phyloP scores from a whole-genome alignment of 2,113 vertebrate species.

The Salvelinus fontinalis region DNA sequence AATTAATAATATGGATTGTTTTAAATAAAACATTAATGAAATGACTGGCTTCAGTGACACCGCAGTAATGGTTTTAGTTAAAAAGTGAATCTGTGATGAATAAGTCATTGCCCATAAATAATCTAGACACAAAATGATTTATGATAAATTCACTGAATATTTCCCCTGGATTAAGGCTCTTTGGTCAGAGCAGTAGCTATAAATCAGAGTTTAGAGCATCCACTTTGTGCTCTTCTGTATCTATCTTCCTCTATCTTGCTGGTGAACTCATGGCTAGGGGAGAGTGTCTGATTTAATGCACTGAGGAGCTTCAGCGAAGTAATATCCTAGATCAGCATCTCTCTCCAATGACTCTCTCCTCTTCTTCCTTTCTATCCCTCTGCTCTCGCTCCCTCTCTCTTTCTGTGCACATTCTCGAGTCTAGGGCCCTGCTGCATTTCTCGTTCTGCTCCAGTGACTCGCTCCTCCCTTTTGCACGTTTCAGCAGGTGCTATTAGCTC shows the following conservation, averaged over 20 bases:
- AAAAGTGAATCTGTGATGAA: slow-evolving; percentile 15
- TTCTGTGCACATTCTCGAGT: slow-evolving; percentile 1
- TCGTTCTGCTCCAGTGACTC: slow-evolving; percentile 43
- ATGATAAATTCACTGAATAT: neutral
- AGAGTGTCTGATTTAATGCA: neutral
- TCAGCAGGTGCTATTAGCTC: slow-evolving; percentile 13
- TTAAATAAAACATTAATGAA: slow-evolving; percentile 21
- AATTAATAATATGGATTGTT: slow-evolving; percentile 25
- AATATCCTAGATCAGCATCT: neutral
- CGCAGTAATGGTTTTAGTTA: slow-evolving; percentile 11
- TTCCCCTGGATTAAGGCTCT: neutral
- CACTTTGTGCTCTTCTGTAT: neutral
- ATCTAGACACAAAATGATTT: slow-evolving; percentile 16
- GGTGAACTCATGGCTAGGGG: neutral
- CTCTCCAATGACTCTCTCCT: neutral
- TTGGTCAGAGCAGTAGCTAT: too few species aligned
- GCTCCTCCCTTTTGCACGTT: slow-evolving; percentile 51
- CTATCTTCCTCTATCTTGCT: neutral
- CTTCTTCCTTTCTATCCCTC: neutral
- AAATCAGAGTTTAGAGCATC: neutral
- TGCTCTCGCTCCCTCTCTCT: neutral
- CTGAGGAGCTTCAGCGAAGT: neutral
- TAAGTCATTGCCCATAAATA: slow-evolving; percentile 18
- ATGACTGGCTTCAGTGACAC: slow-evolving; percentile 15
- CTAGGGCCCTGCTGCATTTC: slow-evolving; percentile 40